Base-by-base conservation (phyloP, 2,113 vertebrate genomes). In the Gorsachius goisagi region DNA sequence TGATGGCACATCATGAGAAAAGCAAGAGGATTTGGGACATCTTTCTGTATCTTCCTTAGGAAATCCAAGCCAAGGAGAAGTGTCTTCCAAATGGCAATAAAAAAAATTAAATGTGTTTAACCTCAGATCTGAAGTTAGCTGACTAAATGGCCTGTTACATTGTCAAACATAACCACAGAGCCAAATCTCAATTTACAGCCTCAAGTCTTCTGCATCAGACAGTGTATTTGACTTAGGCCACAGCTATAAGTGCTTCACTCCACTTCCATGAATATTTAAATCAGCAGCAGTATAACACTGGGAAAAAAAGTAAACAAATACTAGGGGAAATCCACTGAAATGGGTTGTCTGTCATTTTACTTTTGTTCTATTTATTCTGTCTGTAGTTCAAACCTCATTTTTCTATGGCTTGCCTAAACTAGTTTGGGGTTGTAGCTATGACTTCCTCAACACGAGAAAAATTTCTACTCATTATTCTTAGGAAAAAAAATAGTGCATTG, bases 361-460 rank as follows among this genome's bases (percentile, higher is more conserved):
- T 89, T 80, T 76, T 76, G 3, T 75, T 97, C 76, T 95, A 85
- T 93, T 92, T 96, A 89, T 91, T 93, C 90, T 87, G 49, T 33
- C 58, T 95, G 44, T 33, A 82, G 84, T 93, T 96, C 77, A 95
- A 93, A 91, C 69, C 80, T 92, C 90, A 96, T 93, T 96, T 97
- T 97, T 95, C 89, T 95, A 44, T 4, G 3, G 37, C 92, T 85
- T 97, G 92, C 90, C 86, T 94, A 91, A 95, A 97, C 89, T 93
- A 87, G 92, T 95, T 94, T 63, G 56, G 49, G 11, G 63, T 45
- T 87, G 33, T 81, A 93, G 37, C 17, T 95, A 73, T 5, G 41
- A 82, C 41, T 96, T 96, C 73, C 53, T 95, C 52, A 41, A 50
- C 37, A 18, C 20, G 73, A 73, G 44, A 91, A 80, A 88, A 91